Evolutionary conservation across 1,140 invertebrate species (phyloP).

Genomic region (Gyrodactylus salaris): DNA sequence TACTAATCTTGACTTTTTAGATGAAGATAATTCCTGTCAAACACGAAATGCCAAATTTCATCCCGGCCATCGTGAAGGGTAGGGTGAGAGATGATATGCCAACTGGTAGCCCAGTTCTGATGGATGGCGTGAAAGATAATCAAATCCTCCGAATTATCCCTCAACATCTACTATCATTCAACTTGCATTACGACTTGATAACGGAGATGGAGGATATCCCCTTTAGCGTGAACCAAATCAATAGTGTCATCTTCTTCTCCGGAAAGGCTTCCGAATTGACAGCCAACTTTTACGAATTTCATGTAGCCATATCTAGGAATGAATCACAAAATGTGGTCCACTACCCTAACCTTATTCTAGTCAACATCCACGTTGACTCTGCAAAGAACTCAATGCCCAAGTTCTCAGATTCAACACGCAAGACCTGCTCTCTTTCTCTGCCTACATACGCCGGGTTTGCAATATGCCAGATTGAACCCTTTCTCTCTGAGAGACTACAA

Average conservation of each 20-base stretch:
- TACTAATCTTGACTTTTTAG: background rate
- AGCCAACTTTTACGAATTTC: background rate
- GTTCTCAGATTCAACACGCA: background rate
- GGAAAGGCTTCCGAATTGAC: background rate
- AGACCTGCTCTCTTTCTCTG: background rate
- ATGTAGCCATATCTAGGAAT: background rate
- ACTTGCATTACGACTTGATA: background rate
- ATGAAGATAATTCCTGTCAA: background rate
- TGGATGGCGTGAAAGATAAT: background rate
- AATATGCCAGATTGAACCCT: too few relatives aligned
- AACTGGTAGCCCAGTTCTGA: background rate
- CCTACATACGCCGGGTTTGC: background rate
- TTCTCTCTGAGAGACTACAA: too few relatives aligned
- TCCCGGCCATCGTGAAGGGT: background rate
- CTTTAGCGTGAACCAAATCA: background rate
- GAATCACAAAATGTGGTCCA: too few relatives aligned
- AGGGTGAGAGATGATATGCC: background rate
- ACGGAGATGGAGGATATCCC: background rate
- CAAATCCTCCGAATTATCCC: background rate
- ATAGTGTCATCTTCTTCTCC: background rate
- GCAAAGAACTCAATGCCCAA: background rate
- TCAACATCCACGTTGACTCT: background rate
- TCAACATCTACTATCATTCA: background rate
- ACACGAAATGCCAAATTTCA: background rate
- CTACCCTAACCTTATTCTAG: background rate